phyloP scores from a whole-genome alignment of 2,888 invertebrate species.

The Drosophila anceps region DNA sequence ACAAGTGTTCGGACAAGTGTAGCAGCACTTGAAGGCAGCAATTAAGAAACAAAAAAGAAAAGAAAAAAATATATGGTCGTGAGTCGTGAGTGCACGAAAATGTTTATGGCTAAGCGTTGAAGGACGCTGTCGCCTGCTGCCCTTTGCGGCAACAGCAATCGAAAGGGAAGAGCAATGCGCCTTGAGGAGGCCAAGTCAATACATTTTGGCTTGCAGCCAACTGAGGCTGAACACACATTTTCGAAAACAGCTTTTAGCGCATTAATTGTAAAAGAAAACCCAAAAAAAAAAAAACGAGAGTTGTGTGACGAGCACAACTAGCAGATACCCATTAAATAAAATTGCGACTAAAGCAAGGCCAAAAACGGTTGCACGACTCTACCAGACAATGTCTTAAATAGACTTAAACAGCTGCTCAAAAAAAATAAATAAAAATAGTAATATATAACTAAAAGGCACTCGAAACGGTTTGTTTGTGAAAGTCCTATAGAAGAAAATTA shows the following conservation, averaged over 20 bases:
- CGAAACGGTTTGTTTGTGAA: background rate
- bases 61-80: too few species aligned
- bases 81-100: constrained; percentile 34
- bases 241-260: constrained; percentile 46
- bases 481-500: background rate
- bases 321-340: constrained; percentile 7
- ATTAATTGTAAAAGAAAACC: constrained; percentile 53
- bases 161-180: constrained; percentile 52
- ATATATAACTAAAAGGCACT: too few species aligned
- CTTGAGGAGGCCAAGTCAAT: constrained; percentile 74
- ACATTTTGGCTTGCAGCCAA: constrained; percentile 69
- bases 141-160: constrained; percentile 56
- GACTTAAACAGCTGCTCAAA: too few species aligned
- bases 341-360: background rate
- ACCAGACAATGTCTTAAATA: too few species aligned
- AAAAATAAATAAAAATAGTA: too few species aligned
- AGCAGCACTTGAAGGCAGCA: constrained; percentile 29
- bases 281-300: constrained; percentile 21
- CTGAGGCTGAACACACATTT: constrained; percentile 46
- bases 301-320: constrained; percentile 18
- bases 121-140: constrained; percentile 56
- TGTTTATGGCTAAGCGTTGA: constrained; percentile 33
- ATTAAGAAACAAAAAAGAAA: constrained; percentile 30
- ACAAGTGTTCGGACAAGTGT: constrained; percentile 48
- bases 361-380: too few species aligned